Base-by-base conservation (phyloP, 2,113 vertebrate genomes). In the Lamprologus tigripictilis region DNA sequence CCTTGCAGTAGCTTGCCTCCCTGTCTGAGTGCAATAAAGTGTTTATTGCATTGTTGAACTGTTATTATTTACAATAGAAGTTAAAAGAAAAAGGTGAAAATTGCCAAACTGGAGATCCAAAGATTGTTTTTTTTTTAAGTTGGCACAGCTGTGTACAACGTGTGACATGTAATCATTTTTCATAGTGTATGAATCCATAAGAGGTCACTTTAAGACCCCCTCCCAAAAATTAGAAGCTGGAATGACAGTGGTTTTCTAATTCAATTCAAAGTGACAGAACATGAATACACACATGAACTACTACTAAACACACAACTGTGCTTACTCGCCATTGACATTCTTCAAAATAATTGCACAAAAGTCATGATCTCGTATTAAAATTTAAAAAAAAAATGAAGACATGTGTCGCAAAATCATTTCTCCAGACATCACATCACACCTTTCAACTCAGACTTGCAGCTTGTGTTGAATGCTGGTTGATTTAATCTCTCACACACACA, bases 41-140 rank as follows among this genome's bases (percentile, higher is more conserved):
- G 81, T 92, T 93, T 96, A 96, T 96, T 96, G 94, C 94, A 88
- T 95, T 92, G 85, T 93, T 93, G 92, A 91, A 84, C 92, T 88
- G 82, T 94, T 95, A 83, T 89, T 95, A 94, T 96, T 93, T 95
- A 96, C 93, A 95, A 54, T 86, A 86, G 83, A 92, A 89, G 55
- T 80, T 71, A 21, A 85, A 83, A 86, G 19, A 80, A 89, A 71
- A 35, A 71, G 5, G 61, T 88, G 78, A 76, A 90, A 88, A 88
- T 78, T 26, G 73, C 53, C 51, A 83, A 73, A 3, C 23, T 57
- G 47, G 81, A 82, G 80, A 89, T 90, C 83, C 71, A 88, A 90
- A 86, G 90, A 81, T 68, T 86, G 83, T n/a, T 66, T 47, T 16
- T 42, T 63, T 33, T 21, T 17, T 49, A 63, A 82, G 85, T 82